A percentile compares a stretch with the other conserved stretches of the same genome.
These are phyloP conservation scores for Coturnix japonica DNA, from an alignment of 2,113 vertebrate species.

Conservation along the genomic window DNA sequence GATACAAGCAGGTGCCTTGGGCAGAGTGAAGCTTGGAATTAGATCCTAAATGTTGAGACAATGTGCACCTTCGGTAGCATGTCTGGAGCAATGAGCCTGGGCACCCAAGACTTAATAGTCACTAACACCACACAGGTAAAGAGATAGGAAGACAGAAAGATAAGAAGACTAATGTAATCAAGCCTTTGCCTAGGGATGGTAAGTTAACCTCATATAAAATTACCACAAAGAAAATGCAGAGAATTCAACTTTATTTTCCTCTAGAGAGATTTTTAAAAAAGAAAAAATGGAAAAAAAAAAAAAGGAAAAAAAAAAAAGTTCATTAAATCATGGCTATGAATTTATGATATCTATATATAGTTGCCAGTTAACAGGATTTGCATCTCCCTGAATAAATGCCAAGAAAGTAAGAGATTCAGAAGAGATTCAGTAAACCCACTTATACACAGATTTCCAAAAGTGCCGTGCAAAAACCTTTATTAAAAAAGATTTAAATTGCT, in stretches of 20 bases:
- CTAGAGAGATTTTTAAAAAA: constrained; percentile 47
- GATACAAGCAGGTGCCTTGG: fast-evolving
- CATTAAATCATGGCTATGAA: constrained; percentile 68
- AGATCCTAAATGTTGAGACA: background rate
- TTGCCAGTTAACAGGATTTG: constrained; percentile 68
- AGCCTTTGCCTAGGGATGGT: background rate
- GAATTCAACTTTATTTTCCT: constrained; percentile 50
- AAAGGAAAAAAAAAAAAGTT: background rate
- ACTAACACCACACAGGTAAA: background rate
- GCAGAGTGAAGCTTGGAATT: background rate
- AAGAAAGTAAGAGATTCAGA: constrained; percentile 61
- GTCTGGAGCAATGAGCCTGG: background rate
- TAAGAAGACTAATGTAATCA: background rate
- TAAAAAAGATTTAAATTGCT: constrained; percentile 80
- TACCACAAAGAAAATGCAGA: background rate
- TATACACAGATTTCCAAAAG: constrained; percentile 76
- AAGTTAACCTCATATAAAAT: constrained; percentile 41
- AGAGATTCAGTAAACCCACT: constrained; percentile 76
- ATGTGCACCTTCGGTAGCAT: background rate
- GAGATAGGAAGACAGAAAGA: background rate
- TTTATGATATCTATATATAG: constrained; percentile 75
- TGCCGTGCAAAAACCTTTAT: constrained; percentile 75
- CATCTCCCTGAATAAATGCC: constrained; percentile 76
- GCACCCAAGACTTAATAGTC: background rate
- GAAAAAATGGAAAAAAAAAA: constrained; percentile 54